Evolutionary conservation across 2,888 invertebrate genomes (phyloP), one percentile per base, ranked within the genome.

Genomic region (Patella pellucida): DNA sequence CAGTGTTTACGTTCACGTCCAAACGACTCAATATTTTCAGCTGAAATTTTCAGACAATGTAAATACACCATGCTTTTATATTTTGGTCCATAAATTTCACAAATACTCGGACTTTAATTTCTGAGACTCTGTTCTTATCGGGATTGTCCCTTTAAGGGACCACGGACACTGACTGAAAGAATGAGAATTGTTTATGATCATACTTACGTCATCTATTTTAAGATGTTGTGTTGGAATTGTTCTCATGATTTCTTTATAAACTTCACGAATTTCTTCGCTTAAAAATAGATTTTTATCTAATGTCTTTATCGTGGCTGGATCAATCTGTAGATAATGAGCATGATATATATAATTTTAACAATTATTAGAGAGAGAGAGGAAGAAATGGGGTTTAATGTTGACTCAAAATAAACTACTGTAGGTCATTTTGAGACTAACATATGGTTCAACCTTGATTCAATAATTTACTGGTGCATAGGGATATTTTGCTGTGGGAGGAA

Each of bases 181-280:
- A 7, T 19, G 54, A 27, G 9, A 27, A 31, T 72, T 23, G 54
- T n/a, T 2, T 19, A 54, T 12, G 11, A 11, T 52, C 14, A 51
- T 16, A 81, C 87, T 81, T 81, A 90, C 90, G 82, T 87, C 84
- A 76, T 90, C 90, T 71, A 90, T 80, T 11, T 83, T 81, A 7
- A 90, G 84, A 79, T 91, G 90, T 73, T 86, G 86, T 16, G 82
- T 83, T 1, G 89, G 86, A 31, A 90, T 88, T 14, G 91, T 90
- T 75, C 88, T 89, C 88, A 91, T 90, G 73, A 91, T 89, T 76
- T 90, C 90, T 68, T 83, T 83, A 81, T 90, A 91, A 9, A 91
- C 91, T 80, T 90, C 90, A n/a, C 85, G 84, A 52, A 91, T 89
- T 79, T 91, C 90, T 68, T 89, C 88, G 72, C 89, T 89, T 15